Percentiles rank a stretch among this genome's conserved stretches.
phyloP scores from a whole-genome alignment of 2,113 vertebrate species.

The Columbina picui region DNA sequence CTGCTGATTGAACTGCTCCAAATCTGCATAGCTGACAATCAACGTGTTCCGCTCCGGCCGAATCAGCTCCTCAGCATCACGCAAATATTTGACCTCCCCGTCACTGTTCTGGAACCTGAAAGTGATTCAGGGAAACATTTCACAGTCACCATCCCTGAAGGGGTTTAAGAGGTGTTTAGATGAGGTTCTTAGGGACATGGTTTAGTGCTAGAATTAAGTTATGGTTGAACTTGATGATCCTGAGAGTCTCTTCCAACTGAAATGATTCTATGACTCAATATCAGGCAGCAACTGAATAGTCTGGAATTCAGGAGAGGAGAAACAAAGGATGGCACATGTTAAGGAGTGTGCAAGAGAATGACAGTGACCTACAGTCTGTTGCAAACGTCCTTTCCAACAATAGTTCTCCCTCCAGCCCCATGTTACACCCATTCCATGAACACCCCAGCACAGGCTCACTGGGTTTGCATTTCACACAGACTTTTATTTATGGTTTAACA shows the following conservation, averaged over 20 bases:
- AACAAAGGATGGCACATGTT: accelerated
- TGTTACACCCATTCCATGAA: accelerated
- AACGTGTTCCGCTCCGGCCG: constrained; percentile 95
- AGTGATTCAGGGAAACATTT: background rate
- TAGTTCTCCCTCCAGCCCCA: background rate
- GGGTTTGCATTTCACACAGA: background rate
- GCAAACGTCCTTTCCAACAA: background rate
- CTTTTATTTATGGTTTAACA: background rate
- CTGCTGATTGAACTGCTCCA: constrained; percentile 97
- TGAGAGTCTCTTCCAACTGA: too few species aligned
- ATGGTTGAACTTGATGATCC: too few species aligned
- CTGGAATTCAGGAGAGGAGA: background rate
- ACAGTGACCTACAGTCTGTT: background rate
- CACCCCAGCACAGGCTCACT: accelerated
- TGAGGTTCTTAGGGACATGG: too few species aligned
- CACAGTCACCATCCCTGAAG: background rate
- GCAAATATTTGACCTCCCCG: constrained; percentile 92
- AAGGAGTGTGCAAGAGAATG: background rate
- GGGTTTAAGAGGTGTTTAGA: too few species aligned
- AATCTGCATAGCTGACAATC: constrained; percentile 90
- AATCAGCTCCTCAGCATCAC: constrained; percentile 93
- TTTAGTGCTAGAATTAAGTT: too few species aligned
- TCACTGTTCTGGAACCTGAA: constrained; percentile 89
- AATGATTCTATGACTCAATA: too few species aligned
- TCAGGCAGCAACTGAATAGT: background rate